These are phyloP conservation scores for Oreochromis aureus DNA, from an alignment of 2,113 vertebrate genomes.

Conservation along the genomic window DNA sequence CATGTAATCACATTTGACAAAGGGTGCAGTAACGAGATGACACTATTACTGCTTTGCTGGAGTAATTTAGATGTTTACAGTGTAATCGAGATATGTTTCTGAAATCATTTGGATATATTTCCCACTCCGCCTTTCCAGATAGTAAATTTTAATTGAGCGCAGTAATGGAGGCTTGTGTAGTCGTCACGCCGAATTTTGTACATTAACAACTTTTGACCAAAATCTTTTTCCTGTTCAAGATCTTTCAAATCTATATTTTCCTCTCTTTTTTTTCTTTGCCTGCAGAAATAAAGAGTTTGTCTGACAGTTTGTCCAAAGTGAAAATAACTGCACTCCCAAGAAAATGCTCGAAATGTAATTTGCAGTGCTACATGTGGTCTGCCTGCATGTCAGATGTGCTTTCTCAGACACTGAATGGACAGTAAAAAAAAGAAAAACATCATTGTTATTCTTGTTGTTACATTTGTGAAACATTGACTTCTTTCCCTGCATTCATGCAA, in stretches of 20 bases:
- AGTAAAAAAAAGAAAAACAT: background rate
- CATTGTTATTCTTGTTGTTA: conserved; percentile 26
- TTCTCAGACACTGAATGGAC: background rate
- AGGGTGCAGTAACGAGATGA: conserved; percentile 38
- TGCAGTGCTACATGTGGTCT: background rate
- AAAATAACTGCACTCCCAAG: background rate
- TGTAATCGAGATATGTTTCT: conserved; percentile 10
- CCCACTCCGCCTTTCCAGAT: conserved; percentile 8
- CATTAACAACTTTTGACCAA: conserved; percentile 27
- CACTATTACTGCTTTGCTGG: conserved; percentile 14
- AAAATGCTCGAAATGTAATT: background rate
- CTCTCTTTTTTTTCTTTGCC: background rate
- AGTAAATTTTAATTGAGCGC: conserved; percentile 2
- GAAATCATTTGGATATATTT: conserved; percentile 20
- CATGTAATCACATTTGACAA: conserved; percentile 34
- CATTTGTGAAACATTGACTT: conserved; percentile 43
- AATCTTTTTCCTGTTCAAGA: background rate
- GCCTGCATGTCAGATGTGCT: background rate
- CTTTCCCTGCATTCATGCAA: conserved; percentile 46
- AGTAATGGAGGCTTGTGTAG: background rate
- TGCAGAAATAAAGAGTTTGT: background rate
- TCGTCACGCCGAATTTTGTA: conserved; percentile 2
- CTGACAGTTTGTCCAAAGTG: background rate
- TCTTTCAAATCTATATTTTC: background rate
- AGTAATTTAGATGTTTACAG: conserved; percentile 31